Percentiles rank a stretch among this genome's conserved stretches.
These are phyloP conservation scores for Papilio helenus DNA, from an alignment of 1,140 invertebrate species.

Conservation along the genomic window DNA sequence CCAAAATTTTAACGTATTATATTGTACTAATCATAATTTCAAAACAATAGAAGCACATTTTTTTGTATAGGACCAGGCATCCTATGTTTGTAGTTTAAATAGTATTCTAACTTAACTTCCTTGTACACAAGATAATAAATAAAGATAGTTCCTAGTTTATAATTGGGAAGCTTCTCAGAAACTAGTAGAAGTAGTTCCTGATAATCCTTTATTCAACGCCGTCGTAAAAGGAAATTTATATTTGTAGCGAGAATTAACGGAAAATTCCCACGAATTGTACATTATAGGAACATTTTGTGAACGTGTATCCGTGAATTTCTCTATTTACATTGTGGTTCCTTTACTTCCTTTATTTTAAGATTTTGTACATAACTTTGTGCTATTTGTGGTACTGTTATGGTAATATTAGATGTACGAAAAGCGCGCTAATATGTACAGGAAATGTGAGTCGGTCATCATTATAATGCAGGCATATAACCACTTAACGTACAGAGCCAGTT, in stretches of 20 bases:
- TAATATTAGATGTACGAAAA: neutral
- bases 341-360: neutral
- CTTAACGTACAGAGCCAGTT: slow-evolving; percentile 74
- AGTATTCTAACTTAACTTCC: neutral
- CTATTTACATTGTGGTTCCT: neutral
- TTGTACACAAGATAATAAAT: neutral
- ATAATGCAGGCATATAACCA: slow-evolving; percentile 64
- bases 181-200: slow-evolving; percentile 61
- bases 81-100: neutral
- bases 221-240: slow-evolving; percentile 57
- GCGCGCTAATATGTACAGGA: slow-evolving; percentile 32
- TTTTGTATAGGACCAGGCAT: neutral
- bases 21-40: neutral
- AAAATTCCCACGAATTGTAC: slow-evolving; percentile 43
- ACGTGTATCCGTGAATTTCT: neutral
- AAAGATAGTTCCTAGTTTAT: neutral
- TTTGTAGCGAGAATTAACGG: slow-evolving; percentile 54
- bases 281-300: neutral
- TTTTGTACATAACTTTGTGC: neutral
- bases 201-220: slow-evolving; percentile 65
- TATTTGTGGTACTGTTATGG: neutral
- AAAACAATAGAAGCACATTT: neutral
- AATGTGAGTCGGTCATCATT: slow-evolving; percentile 56
- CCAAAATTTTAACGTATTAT: neutral
- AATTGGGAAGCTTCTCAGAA: slow-evolving; percentile 49